These are phyloP conservation scores for Leuciscus waleckii DNA, from an alignment of 2,797 vertebrate genomes.

Conservation along the genomic window DNA sequence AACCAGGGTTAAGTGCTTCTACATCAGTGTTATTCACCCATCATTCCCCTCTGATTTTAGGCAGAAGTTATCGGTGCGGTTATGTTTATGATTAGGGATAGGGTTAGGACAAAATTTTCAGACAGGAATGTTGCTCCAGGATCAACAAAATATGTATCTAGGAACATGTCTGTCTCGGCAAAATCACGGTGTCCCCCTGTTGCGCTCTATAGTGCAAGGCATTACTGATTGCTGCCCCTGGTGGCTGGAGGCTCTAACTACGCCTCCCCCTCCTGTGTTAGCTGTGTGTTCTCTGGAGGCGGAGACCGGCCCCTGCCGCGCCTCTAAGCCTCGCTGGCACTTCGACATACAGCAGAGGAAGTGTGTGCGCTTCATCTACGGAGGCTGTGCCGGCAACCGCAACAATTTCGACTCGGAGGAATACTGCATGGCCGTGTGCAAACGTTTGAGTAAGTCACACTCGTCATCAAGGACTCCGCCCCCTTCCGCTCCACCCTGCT, in stretches of 20 bases:
- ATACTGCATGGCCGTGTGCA: constrained; percentile 98
- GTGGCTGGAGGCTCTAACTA: constrained; percentile 73
- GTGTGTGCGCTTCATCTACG: constrained; percentile 94
- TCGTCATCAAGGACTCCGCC: constrained; percentile 6
- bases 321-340: constrained; percentile 96
- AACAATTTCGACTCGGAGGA: constrained; percentile 99
- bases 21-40: no score
- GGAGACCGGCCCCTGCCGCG: constrained; percentile 94
- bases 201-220: constrained; percentile 33
- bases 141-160: no score
- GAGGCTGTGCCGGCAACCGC: constrained; percentile 98
- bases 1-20: no score
- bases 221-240: constrained; percentile 13
- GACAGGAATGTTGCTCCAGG: no score
- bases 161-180: no score
- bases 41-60: no score
- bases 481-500: constrained; percentile 2
- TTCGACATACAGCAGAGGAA: constrained; percentile 91
- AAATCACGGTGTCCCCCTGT: not conserved
- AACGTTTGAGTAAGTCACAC: constrained; percentile 91
- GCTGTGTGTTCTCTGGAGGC: constrained; percentile 97
- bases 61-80: no score
- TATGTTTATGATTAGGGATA: no score
- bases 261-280: constrained; percentile 80
- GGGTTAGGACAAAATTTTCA: no score